These are phyloP conservation scores for Diachrysia chrysitis DNA, from an alignment of 2,888 invertebrate species.

Conservation along the genomic window DNA sequence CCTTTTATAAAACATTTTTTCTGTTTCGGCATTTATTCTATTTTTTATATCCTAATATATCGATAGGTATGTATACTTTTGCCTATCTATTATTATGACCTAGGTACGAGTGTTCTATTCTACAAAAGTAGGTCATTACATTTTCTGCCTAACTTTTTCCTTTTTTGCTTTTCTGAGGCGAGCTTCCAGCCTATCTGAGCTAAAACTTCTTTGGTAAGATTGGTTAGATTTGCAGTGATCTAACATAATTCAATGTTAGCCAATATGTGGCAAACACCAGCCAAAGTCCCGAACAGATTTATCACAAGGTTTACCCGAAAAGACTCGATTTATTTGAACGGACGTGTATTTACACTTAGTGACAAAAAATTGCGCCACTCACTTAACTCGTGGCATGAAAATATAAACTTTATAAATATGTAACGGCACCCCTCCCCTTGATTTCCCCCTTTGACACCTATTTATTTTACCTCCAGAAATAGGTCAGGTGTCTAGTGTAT, in stretches of 20 bases:
- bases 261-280: too few species aligned
- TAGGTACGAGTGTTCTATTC: slow-evolving; percentile 7
- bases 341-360: slow-evolving; percentile 41
- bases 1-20: background rate
- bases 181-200: too few species aligned
- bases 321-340: slow-evolving; percentile 20
- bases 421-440: slow-evolving; percentile 45
- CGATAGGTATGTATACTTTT: background rate
- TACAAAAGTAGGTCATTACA: background rate
- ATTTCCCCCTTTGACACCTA: slow-evolving; percentile 12
- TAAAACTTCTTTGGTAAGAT: too few species aligned
- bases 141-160: too few species aligned
- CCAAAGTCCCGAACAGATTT: background rate
- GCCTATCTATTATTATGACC: background rate
- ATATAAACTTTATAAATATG: slow-evolving; percentile 65
- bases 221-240: too few species aligned
- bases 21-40: background rate
- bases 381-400: slow-evolving; percentile 58
- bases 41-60: background rate
- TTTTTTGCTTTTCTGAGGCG: too few species aligned
- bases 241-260: too few species aligned
- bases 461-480: slow-evolving; percentile 48
- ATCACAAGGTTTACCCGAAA: slow-evolving; percentile 10
- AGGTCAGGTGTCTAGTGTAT: slow-evolving; percentile 44
- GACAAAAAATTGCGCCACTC: slow-evolving; percentile 46